A percentile compares a stretch with the other conserved stretches of the same genome.
Conservation (phyloP, 2,888 invertebrate genomes). For the Therioaphis trifolii region DNA sequence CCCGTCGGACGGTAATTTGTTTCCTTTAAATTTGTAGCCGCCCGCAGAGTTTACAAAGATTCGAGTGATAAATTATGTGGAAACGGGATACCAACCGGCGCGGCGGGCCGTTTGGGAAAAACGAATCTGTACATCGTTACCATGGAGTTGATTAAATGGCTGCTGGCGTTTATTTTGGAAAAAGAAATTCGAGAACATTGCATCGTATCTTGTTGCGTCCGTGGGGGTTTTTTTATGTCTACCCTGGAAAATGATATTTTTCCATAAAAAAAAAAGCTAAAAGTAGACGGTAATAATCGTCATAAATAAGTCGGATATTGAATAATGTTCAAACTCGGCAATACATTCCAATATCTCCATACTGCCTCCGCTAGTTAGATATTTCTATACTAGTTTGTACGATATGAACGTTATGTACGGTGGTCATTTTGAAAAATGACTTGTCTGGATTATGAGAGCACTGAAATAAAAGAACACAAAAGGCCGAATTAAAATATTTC, state of each 20-base stretch:
- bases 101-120: conserved; percentile 26
- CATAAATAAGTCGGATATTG: neutral
- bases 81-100: conserved; percentile 34
- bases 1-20: conserved; percentile 10
- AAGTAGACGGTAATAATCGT: neutral
- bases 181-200: conserved; percentile 52
- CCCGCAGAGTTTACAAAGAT: conserved; percentile 17
- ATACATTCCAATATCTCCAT: no score
- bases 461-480: no score
- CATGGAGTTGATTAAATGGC: conserved; percentile 42
- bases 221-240: conserved; percentile 6
- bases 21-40: neutral
- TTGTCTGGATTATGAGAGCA: no score
- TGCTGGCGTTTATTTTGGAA: conserved; percentile 19
- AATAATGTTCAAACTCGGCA: neutral
- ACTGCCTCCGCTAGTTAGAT: no score
- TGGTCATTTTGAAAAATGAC: no score
- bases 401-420: no score
- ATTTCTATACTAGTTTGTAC: no score
- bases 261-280: neutral
- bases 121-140: conserved; percentile 39
- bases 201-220: conserved; percentile 36
- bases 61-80: conserved; percentile 51
- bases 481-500: no score
- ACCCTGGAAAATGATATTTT: neutral